These are phyloP conservation scores for Ceyx cyanopectus DNA, from an alignment of 2,113 vertebrate genomes.

Conservation along the genomic window DNA sequence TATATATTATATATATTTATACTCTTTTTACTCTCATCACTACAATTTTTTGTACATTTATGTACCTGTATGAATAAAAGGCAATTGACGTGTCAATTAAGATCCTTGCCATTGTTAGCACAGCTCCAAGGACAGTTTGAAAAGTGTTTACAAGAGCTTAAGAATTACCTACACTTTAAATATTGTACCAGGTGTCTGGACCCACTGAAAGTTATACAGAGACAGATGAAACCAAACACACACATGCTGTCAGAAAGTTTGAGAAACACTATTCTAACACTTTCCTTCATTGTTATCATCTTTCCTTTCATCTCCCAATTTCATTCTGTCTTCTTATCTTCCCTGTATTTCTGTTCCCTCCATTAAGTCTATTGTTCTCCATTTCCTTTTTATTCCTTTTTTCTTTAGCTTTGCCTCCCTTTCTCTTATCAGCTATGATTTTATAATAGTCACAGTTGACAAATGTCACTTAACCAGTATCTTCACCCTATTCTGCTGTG, in stretches of 20 bases:
- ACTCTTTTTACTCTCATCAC: neutral
- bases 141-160: neutral
- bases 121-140: neutral
- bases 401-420: neutral
- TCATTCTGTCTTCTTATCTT: conserved; percentile 32
- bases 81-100: neutral
- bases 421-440: neutral
- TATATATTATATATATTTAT: neutral
- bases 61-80: neutral
- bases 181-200: neutral
- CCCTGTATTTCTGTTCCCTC: neutral
- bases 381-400: neutral
- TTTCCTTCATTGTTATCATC: conserved; percentile 20
- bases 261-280: neutral
- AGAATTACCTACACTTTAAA: neutral
- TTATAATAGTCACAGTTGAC: neutral
- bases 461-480: neutral
- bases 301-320: conserved; percentile 27
- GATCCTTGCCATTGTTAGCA: neutral
- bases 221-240: neutral
- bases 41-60: neutral
- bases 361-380: conserved; percentile 16
- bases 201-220: neutral
- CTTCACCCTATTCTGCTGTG: neutral
- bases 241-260: neutral